Evolutionary conservation across 2,113 vertebrate genomes (phyloP).

Genomic region (Erinaceus europaeus): DNA sequence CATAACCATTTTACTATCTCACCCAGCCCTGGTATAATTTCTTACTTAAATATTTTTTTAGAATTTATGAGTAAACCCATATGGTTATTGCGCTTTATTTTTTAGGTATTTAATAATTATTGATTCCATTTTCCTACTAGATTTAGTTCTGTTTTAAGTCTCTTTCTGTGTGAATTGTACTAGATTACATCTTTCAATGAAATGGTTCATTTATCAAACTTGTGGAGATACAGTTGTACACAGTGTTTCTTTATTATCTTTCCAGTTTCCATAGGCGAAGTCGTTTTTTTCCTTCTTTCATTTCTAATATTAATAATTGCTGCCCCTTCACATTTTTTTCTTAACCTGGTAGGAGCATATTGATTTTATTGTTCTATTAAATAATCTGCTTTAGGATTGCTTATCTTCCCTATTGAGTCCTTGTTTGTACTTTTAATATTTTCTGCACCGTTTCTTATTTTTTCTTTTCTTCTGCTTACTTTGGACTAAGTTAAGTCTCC

Average conservation of each 20-base stretch:
- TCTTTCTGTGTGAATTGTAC: neutral
- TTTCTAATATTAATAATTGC: neutral
- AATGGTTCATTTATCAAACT: neutral
- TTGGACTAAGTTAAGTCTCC: neutral
- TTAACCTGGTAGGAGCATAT: neutral
- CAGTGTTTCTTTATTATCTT: neutral
- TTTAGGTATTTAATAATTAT: neutral
- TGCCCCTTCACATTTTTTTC: neutral
- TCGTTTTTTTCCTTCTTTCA: neutral
- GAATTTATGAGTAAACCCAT: neutral
- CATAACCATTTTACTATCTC: too few species aligned
- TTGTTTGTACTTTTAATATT: neutral
- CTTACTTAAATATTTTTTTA: neutral
- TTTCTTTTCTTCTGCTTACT: neutral
- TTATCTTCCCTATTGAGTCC: neutral
- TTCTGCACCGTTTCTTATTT: neutral
- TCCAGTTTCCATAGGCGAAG: neutral
- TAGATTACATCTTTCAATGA: neutral
- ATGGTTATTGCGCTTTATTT: neutral
- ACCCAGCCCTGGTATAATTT: too few species aligned
- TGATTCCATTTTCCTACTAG: neutral
- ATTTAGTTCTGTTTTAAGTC: neutral
- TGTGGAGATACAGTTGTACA: neutral
- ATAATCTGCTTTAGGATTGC: neutral
- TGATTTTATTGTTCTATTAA: neutral